Base-by-base conservation (phyloP, 2,113 vertebrate species). In the Cyprinodon variegatus region DNA sequence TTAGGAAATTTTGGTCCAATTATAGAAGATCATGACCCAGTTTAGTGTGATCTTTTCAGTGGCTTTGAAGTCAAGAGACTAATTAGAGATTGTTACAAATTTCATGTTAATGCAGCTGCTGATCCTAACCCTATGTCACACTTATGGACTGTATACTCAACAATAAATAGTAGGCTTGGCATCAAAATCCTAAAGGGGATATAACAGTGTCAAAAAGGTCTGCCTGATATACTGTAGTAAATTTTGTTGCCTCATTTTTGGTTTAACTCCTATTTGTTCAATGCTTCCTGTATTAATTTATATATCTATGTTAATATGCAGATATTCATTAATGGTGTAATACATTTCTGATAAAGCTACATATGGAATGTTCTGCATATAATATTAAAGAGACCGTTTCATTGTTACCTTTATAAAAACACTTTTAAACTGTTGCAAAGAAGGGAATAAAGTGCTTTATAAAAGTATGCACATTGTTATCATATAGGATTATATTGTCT, bases 21-120 rank as follows among this genome's bases (percentile, higher is more conserved):
- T 85, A 88, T 77, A 75, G 4, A 4, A 83, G 86, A 83, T 87
- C 82, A 74, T 76, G 87, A 88, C 85, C 81, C 60, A 80, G 67
- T 90, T 87, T 75, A 77, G 79, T 76, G 62, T 68, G 73, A 87
- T 88, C 70, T 87, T 53, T 22, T 76, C 70, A 64, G 61, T 12
- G 1, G 36, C 78, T 86, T 79, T 79, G 82, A 86, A 80, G 77
- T 84, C 79, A 67, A 86, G 70, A 84, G 81, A 90, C 75, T 88
- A 90, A 91, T 89, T 90, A 82, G 68, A 70, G 71, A 85, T 91
- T 72, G 59, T 88, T 83, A 83, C 83, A 82, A 86, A 86, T 88
- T 89, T 88, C 83, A 82, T 87, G 64, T 86, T 82, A 83, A 89
- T 88, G 64, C 17, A 69, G 76, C 86, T 59, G 78, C 72, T 85